These are phyloP conservation scores for Augochlorella aurata DNA, from an alignment of 2,888 invertebrate species.

Conservation along the genomic window DNA sequence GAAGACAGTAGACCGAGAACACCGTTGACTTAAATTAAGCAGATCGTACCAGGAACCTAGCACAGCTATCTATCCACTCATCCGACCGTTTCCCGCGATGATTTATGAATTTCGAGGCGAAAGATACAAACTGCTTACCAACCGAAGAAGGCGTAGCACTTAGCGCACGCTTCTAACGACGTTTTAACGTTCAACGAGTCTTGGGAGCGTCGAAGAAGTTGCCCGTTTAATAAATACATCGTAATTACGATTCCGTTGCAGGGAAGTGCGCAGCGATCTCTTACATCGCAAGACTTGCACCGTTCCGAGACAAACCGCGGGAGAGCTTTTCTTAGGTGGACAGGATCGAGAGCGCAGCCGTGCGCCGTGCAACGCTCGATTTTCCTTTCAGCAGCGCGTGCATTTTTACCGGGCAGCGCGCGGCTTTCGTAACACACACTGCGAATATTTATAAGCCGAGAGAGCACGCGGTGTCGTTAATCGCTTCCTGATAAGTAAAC, in stretches of 20 bases:
- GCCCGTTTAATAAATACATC: slow-evolving; percentile 2
- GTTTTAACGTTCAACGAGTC: slow-evolving; percentile 3
- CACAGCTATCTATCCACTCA: too few species aligned
- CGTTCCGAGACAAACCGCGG: background rate
- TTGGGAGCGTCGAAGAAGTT: background rate
- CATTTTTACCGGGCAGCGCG: slow-evolving; percentile 14
- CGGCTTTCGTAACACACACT: slow-evolving; percentile 40
- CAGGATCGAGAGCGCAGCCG: background rate
- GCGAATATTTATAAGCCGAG: slow-evolving; percentile 44
- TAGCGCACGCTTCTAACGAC: background rate
- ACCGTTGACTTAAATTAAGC: too few species aligned
- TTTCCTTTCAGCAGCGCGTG: slow-evolving; percentile 34
- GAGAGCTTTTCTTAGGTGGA: background rate
- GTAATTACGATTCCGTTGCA: background rate
- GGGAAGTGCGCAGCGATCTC: background rate
- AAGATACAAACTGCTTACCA: background rate
- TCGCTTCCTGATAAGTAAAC: slow-evolving; percentile 54
- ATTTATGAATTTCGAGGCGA: background rate
- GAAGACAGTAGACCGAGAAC: too few species aligned
- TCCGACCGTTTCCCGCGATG: background rate
- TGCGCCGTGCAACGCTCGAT: slow-evolving; percentile 1
- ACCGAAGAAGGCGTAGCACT: background rate
- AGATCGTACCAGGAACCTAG: too few species aligned
- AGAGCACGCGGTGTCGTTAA: slow-evolving; percentile 41
- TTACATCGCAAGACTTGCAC: background rate